phyloP scores from a whole-genome alignment of 2,797 vertebrate genomes.

The Sarcophilus harrisii region DNA sequence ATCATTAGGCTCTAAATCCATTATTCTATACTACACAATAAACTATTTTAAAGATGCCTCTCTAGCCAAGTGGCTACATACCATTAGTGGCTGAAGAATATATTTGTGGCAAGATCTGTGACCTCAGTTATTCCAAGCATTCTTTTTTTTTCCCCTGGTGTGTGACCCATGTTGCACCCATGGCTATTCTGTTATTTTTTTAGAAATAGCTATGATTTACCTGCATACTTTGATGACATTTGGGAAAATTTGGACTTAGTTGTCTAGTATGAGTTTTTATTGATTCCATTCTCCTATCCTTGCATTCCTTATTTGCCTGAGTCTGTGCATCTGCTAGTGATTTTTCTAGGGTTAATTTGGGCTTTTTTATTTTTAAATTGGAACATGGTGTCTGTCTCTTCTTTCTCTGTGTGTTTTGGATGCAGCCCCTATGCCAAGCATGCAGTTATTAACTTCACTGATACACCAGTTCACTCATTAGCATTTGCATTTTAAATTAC shows the following conservation, averaged over 20 bases:
- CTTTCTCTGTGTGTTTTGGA: constrained; percentile 76
- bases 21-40: background rate
- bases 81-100: constrained; percentile 32
- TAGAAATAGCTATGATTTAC: constrained; percentile 43
- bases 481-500: constrained; percentile 82
- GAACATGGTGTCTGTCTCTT: constrained; percentile 82
- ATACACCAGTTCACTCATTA: constrained; percentile 76
- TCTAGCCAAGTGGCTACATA: background rate
- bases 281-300: constrained; percentile 65
- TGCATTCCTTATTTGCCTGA: constrained; percentile 66
- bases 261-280: background rate
- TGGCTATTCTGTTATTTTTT: constrained; percentile 13
- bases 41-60: background rate
- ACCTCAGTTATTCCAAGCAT: background rate
- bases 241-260: constrained; percentile 43
- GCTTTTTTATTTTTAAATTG: constrained; percentile 80
- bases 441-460: constrained; percentile 78
- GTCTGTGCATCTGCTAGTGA: constrained; percentile 68
- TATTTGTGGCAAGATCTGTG: constrained; percentile 31
- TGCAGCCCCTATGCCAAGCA: constrained; percentile 77
- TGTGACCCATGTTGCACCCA: constrained; percentile 1
- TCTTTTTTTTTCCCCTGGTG: background rate
- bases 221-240: constrained; percentile 39
- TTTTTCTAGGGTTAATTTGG: constrained; percentile 77
- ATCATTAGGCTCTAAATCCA: background rate